Conservation (phyloP, 2,888 invertebrate genomes). For the Macaria notata region DNA sequence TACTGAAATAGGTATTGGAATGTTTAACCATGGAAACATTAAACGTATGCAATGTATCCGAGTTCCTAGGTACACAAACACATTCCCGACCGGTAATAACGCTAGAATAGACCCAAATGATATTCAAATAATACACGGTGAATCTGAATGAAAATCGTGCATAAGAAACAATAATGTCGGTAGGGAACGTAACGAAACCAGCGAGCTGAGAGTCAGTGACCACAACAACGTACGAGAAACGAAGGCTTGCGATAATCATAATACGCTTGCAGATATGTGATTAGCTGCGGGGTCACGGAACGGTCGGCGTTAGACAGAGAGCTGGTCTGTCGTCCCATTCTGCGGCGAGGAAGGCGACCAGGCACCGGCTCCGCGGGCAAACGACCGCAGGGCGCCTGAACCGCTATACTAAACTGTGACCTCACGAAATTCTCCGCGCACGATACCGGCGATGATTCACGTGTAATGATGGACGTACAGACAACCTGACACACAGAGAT, state of each 20-base stretch:
- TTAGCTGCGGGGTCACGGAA: slow-evolving; percentile 78
- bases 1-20: too few relatives aligned
- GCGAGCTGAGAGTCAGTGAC: slow-evolving; percentile 69
- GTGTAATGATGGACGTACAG: slow-evolving; percentile 70
- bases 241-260: slow-evolving; percentile 78
- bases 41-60: slow-evolving; percentile 17
- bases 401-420: slow-evolving; percentile 82
- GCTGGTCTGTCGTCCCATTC: slow-evolving; percentile 49
- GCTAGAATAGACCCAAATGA: slow-evolving; percentile 28
- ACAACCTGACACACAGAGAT: slow-evolving; percentile 68
- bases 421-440: slow-evolving; percentile 79
- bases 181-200: slow-evolving; percentile 51
- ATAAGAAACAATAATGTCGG: slow-evolving; percentile 49
- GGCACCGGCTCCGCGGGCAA: slow-evolving; percentile 46
- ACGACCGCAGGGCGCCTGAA: slow-evolving; percentile 78
- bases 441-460: slow-evolving; percentile 75
- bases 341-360: slow-evolving; percentile 35
- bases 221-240: slow-evolving; percentile 72
- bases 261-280: slow-evolving; percentile 81
- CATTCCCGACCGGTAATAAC: slow-evolving; percentile 25
- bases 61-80: slow-evolving; percentile 18
- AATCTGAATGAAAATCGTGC: slow-evolving; percentile 47
- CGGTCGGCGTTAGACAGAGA: slow-evolving; percentile 77
- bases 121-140: slow-evolving; percentile 35
- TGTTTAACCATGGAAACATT: too few relatives aligned